These are phyloP conservation scores for Coenonympha glycerion DNA, from an alignment of 2,888 invertebrate genomes.

Conservation along the genomic window DNA sequence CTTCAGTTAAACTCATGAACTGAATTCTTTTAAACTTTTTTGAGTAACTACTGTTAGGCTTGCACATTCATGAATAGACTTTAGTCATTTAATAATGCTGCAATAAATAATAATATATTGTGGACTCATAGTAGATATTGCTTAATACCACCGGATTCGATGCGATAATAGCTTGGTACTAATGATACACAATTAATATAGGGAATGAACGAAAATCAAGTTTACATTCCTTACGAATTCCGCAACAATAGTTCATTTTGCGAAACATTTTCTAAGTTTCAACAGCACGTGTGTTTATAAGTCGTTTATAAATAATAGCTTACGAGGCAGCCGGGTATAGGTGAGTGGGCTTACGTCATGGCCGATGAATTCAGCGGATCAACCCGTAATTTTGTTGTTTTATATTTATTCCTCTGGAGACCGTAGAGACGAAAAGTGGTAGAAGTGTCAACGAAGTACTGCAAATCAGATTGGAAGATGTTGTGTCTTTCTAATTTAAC, in stretches of 20 bases:
- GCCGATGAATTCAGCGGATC: slow-evolving; percentile 39
- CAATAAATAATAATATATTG: too few relatives aligned
- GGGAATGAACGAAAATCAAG: neutral
- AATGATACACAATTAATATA: too few relatives aligned
- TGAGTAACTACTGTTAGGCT: neutral
- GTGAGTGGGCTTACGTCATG: slow-evolving; percentile 44
- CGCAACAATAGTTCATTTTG: slow-evolving; percentile 29
- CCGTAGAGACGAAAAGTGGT: slow-evolving; percentile 24
- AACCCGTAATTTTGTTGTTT: slow-evolving; percentile 43
- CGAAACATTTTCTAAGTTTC: slow-evolving; percentile 30
- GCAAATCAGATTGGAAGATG: too few relatives aligned
- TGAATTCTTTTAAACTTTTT: neutral
- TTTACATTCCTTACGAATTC: slow-evolving; percentile 25
- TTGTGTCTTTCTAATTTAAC: too few relatives aligned
- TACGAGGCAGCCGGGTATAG: slow-evolving; percentile 22
- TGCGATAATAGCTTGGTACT: neutral
- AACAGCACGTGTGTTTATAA: slow-evolving; percentile 31
- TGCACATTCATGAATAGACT: too few relatives aligned
- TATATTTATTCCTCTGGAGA: slow-evolving; percentile 29
- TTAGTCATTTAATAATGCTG: too few relatives aligned
- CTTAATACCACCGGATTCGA: neutral
- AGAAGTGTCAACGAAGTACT: slow-evolving; percentile 19
- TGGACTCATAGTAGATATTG: too few relatives aligned
- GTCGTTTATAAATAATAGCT: slow-evolving; percentile 37
- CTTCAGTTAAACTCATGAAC: too few relatives aligned